phyloP scores from a whole-genome alignment of 2,113 vertebrate genomes.

The Mesitornis unicolor region DNA sequence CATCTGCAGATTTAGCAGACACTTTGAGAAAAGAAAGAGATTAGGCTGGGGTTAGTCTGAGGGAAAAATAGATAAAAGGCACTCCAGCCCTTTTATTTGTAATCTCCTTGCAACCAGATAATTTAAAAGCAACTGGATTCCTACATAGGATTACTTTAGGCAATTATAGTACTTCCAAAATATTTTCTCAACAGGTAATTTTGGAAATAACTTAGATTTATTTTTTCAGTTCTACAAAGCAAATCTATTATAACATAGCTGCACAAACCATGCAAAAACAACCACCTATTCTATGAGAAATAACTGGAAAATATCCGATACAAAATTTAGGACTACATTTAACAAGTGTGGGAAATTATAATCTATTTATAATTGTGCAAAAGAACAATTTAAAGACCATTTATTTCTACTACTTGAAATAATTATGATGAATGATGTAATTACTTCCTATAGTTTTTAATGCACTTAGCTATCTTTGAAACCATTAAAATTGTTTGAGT shows the following conservation, averaged over 20 bases:
- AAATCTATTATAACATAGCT: neutral
- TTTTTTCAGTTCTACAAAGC: neutral
- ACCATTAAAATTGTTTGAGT: neutral
- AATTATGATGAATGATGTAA: neutral
- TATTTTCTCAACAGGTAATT: neutral
- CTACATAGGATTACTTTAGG: neutral
- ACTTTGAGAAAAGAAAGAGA: neutral
- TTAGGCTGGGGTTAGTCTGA: neutral
- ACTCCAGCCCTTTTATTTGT: neutral
- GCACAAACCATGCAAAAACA: neutral
- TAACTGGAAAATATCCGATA: neutral
- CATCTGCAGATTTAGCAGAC: neutral
- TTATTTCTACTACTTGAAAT: neutral
- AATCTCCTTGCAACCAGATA: neutral
- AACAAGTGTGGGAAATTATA: neutral
- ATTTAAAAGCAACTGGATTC: neutral
- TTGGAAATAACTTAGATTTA: neutral
- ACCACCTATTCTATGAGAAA: neutral
- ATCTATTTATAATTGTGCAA: neutral
- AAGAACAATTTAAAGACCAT: neutral
- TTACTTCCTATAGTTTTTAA: neutral
- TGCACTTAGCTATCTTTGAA: neutral
- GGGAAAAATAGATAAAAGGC: neutral
- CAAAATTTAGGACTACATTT: neutral
- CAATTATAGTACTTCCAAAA: neutral